Conservation (phyloP, 1,140 invertebrate genomes). For the Drosophila auraria region DNA sequence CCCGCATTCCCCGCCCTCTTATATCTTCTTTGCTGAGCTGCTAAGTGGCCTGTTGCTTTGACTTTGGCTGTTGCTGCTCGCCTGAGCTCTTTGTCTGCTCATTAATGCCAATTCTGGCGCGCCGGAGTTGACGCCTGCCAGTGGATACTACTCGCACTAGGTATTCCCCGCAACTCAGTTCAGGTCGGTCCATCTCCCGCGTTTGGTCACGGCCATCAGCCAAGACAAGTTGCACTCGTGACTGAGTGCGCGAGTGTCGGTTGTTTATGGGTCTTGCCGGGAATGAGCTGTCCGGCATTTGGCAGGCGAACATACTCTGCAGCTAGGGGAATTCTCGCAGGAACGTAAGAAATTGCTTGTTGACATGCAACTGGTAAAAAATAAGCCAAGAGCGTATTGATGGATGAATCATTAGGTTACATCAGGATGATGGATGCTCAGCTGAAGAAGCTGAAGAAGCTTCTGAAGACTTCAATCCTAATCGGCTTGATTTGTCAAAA, state of each 20-base stretch:
- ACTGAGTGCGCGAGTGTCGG: constrained; percentile 44
- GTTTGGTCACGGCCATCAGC: constrained; percentile 69
- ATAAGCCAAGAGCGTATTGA: constrained; percentile 17
- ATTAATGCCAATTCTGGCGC: constrained; percentile 82
- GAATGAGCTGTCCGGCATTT: constrained; percentile 28
- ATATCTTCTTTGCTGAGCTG: constrained; percentile 36
- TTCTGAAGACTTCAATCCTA: neutral
- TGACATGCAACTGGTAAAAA: constrained; percentile 42
- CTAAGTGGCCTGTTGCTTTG: constrained; percentile 74
- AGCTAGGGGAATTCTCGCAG: constrained; percentile 33
- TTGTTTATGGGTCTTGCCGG: constrained; percentile 51
- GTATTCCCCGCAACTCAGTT: constrained; percentile 10
- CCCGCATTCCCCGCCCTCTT: neutral
- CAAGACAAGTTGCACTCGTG: constrained; percentile 57
- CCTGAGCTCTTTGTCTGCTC: constrained; percentile 73
- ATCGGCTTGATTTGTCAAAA: neutral
- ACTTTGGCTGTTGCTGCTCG: constrained; percentile 22
- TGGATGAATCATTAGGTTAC: constrained; percentile 29
- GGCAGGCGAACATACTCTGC: constrained; percentile 37
- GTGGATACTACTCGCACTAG: constrained; percentile 1
- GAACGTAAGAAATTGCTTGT: constrained; percentile 35
- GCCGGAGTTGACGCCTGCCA: constrained; percentile 76
- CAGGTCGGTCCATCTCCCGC: constrained; percentile 17
- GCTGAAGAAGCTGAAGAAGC: neutral
- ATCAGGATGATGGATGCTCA: constrained; percentile 10